A percentile compares a stretch with the other conserved stretches of the same genome.
phyloP scores from a whole-genome alignment of 2,113 vertebrate species.

The Corynorhinus townsendii region DNA sequence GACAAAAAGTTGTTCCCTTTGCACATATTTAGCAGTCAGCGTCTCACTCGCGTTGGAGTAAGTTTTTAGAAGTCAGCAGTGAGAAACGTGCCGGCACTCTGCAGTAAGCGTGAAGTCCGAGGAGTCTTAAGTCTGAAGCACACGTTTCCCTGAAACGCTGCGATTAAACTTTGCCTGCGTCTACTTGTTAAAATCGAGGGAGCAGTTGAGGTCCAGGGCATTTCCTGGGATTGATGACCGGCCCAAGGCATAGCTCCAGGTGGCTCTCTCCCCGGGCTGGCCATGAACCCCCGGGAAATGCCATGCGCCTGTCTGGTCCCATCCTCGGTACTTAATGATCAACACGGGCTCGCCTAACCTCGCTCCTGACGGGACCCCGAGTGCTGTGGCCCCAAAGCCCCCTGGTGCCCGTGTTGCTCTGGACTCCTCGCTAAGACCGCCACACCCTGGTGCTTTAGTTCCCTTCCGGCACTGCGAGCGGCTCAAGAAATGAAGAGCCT shows the following conservation, averaged over 20 bases:
- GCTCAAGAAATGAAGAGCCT: not conserved
- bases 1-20: constrained; percentile 10
- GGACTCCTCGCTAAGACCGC: constrained; percentile 52
- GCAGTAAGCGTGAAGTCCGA: not conserved
- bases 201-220: constrained; percentile 58
- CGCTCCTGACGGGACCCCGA: constrained; percentile 32
- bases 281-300: constrained; percentile 77
- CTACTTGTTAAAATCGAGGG: constrained; percentile 62
- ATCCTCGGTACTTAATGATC: constrained; percentile 75
- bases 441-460: constrained; percentile 18
- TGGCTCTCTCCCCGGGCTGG: constrained; percentile 43
- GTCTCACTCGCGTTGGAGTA: not conserved
- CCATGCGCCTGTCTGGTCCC: constrained; percentile 46
- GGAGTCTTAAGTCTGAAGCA: not conserved
- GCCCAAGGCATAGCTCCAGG: constrained; percentile 62
- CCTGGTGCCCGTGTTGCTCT: constrained; percentile 40
- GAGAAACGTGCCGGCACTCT: not conserved
- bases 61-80: not conserved
- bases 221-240: constrained; percentile 76
- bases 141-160: constrained; percentile 51
- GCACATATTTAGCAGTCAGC: not conserved
- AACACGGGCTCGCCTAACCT: constrained; percentile 64
- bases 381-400: constrained; percentile 32
- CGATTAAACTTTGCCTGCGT: constrained; percentile 61
- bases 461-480: not conserved